These are phyloP conservation scores for Morbakka virulenta DNA, from an alignment of 30 jellyfish, hydroid and myxozoan species.

Conservation along the genomic window DNA sequence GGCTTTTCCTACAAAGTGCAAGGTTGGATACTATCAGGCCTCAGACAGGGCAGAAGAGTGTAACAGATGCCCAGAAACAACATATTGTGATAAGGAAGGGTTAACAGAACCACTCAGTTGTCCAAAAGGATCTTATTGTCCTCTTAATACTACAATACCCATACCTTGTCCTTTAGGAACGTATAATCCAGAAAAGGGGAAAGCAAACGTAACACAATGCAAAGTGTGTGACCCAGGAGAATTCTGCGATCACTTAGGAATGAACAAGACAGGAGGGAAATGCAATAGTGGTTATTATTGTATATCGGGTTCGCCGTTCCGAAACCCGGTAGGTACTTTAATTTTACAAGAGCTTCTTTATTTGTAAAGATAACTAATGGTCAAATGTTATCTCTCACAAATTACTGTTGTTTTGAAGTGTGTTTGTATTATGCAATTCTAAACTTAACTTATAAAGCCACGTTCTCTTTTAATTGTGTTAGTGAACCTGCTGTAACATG, in stretches of 20 bases:
- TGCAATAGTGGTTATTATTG: constrained; percentile 89
- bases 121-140: constrained; percentile 86
- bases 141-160: constrained; percentile 62
- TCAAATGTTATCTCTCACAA: not conserved
- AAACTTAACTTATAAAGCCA: too few species aligned
- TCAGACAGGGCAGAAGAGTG: constrained; percentile 77
- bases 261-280: constrained; percentile 65
- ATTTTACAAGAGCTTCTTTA: not conserved
- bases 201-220: constrained; percentile 72
- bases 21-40: constrained; percentile 81
- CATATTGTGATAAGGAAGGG: constrained; percentile 91
- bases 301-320: constrained; percentile 67
- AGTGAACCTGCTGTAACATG: too few species aligned
- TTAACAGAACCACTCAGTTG: constrained; percentile 70
- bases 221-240: constrained; percentile 72
- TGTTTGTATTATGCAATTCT: not conserved
- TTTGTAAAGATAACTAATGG: not conserved
- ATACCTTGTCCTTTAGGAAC: constrained; percentile 94
- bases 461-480: too few species aligned
- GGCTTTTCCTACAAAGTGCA: constrained; percentile 76
- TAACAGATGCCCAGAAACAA: constrained; percentile 69
- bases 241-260: constrained; percentile 82
- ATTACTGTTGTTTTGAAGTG: not conserved
- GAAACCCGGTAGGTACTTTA: constrained; percentile 77
- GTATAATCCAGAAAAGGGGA: constrained; percentile 67